phyloP scores from a whole-genome alignment of 1,140 invertebrate genomes.

The Trinorchestia longiramus region DNA sequence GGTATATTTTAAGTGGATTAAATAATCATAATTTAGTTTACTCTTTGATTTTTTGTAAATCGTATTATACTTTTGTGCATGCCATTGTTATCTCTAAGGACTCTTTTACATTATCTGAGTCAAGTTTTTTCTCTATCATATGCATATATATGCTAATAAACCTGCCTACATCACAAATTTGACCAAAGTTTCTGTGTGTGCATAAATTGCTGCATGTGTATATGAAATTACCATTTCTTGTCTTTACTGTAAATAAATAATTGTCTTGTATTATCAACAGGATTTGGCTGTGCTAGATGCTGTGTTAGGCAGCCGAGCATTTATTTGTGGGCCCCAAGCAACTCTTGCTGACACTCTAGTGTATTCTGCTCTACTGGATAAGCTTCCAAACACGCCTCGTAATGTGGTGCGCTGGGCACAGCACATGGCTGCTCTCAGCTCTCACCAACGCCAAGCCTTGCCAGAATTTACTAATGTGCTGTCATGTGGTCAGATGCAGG shows the following conservation, averaged over 20 bases:
- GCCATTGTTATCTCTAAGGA: background rate
- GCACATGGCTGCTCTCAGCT: constrained; percentile 61
- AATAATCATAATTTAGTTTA: no score
- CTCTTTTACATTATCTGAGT: background rate
- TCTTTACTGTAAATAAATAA: background rate
- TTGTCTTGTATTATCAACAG: constrained; percentile 10
- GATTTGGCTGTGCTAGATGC: constrained; percentile 52
- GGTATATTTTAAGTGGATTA: no score
- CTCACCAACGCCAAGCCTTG: constrained; percentile 60
- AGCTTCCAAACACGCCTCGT: constrained; percentile 55
- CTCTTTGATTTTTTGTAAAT: background rate
- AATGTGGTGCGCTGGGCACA: constrained; percentile 62
- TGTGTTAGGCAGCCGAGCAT: constrained; percentile 49
- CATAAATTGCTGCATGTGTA: background rate
- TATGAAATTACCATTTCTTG: background rate
- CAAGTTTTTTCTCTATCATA: background rate
- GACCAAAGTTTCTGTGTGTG: background rate
- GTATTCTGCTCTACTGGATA: constrained; percentile 38
- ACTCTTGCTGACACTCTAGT: constrained; percentile 43
- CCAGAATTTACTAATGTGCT: constrained; percentile 55
- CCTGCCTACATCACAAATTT: background rate
- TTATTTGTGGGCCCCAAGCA: background rate
- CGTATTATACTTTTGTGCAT: background rate
- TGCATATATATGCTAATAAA: background rate
- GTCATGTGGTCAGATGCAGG: constrained; percentile 51